Evolutionary conservation across 2,113 vertebrate species (phyloP).

Genomic region (Trachemys scripta): DNA sequence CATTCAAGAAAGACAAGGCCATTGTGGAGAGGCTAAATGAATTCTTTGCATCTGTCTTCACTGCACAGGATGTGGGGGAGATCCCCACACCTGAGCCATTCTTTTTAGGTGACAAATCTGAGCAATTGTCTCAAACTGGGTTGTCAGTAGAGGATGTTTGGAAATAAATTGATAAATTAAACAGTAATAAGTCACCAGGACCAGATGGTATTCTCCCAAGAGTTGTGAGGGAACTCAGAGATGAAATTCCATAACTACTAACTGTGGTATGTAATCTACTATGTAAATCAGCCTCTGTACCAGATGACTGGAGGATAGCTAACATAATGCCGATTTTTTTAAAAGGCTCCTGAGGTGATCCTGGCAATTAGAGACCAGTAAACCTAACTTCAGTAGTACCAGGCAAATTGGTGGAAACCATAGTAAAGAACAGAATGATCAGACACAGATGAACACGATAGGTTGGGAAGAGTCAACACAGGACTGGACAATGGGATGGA

Average conservation of each 20-base stretch:
- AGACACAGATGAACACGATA: background rate
- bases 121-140: background rate
- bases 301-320: background rate
- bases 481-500: too few species aligned
- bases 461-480: background rate
- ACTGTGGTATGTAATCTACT: background rate
- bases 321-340: background rate
- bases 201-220: background rate
- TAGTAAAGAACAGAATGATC: background rate
- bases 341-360: background rate
- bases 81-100: background rate
- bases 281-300: background rate
- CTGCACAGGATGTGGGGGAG: background rate
- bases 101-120: background rate
- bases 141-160: background rate
- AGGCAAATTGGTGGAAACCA: background rate
- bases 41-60: background rate
- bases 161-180: background rate
- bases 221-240: background rate
- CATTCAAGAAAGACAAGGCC: background rate
- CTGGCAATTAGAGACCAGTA: background rate
- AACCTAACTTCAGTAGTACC: background rate
- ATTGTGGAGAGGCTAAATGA: background rate
- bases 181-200: background rate
- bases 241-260: background rate